Evolutionary conservation across 2,113 vertebrate species (phyloP), one percentile per base, ranked within the genome.

Genomic region (Notarius quadriscutis): DNA sequence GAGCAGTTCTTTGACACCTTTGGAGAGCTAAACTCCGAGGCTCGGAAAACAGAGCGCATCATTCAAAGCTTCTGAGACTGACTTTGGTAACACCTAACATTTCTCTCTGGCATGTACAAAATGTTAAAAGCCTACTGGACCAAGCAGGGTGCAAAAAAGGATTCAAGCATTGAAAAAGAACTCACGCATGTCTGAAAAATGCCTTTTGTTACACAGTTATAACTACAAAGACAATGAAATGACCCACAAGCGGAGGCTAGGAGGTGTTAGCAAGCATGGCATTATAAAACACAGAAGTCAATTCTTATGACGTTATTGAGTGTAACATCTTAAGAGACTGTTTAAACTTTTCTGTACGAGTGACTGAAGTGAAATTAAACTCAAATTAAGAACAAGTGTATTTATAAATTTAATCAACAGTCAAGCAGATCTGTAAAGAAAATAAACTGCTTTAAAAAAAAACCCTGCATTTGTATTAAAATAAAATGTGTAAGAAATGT

Each of bases 1-100:
- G 96, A 96, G 63, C 94, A 96, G 84, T 96, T 96, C 90, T 96
- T 96, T 20, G 93, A 96, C 91, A 96, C 94, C 72, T 97, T 96
- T 0, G 91, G 95, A n/a, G 95, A 96, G 88, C 93, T 93, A 86
- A 96, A 92, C 90, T 92, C 90, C 2, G 94, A 96, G 88, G 94
- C 93, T 63, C 95, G 93, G 91, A 95, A 96, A 81, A 88, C 92
- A 0, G 92, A 95, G 48, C 12, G 89, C 75, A 96, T 90, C 12
- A 91, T 92, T 77, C 92, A 91, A 87, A 94, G 91, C 48, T 93
- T 96, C 84, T 92, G 89, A 95, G 79, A 12, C 25, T 53, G 57
- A 48, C 22, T 18, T 27, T 34, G 17, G 5, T 50, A 22, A 34
- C 55, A 50, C 17, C 6, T 9, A 55, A 22, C 20, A 71, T n/a